phyloP scores from a whole-genome alignment of 2,113 vertebrate genomes.

The Caretta caretta region DNA sequence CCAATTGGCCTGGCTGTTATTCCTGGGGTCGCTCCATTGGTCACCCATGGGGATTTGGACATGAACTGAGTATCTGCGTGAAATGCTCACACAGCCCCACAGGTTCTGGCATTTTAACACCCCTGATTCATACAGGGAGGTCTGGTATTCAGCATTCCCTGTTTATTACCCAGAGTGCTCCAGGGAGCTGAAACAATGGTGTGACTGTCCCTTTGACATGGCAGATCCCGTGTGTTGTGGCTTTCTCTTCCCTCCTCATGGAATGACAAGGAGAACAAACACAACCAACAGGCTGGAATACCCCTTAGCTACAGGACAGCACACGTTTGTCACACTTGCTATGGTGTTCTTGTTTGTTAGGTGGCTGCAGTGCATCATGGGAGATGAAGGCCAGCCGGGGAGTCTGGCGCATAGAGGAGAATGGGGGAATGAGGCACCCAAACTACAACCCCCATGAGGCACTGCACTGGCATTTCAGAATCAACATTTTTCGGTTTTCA shows the following conservation, averaged over 20 bases:
- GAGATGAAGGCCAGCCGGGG: neutral
- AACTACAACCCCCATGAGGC: neutral
- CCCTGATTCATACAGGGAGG: neutral
- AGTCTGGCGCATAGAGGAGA: neutral
- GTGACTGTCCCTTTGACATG: neutral
- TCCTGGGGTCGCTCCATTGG: neutral
- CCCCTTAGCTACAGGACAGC: neutral
- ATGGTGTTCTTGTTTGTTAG: too few relatives aligned
- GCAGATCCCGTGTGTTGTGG: too few relatives aligned
- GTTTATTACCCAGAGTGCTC: neutral
- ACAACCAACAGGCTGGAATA: neutral
- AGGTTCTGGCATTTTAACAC: neutral
- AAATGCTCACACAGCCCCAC: neutral
- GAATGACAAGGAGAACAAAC: neutral
- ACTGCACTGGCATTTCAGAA: neutral
- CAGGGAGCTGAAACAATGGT: too few relatives aligned
- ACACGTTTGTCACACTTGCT: too few relatives aligned
- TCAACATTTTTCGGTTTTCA: neutral
- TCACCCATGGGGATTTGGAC: neutral
- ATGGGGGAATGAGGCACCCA: neutral
- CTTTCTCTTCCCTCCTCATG: neutral
- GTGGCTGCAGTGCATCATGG: neutral
- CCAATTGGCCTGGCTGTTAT: neutral
- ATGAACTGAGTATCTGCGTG: neutral
- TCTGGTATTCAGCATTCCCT: neutral